Base-by-base conservation (phyloP, 2,797 vertebrate genomes). In the Lateolabrax maculatus region DNA sequence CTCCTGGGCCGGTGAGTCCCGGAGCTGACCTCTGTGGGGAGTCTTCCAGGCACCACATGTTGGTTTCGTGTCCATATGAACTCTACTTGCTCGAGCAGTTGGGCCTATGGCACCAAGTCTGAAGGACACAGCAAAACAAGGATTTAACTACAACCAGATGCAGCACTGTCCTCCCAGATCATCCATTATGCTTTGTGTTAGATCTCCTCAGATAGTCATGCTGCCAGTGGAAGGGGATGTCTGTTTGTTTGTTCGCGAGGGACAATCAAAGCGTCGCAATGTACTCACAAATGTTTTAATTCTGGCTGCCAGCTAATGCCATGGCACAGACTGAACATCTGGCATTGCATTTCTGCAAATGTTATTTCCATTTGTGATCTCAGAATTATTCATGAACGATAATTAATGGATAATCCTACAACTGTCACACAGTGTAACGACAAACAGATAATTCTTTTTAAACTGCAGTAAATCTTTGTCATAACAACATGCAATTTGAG, bases 101-200 rank as follows among this genome's bases (percentile, higher is more conserved):
- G 80, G 88, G 90, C 84, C 88, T 64, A 72, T 90, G 93, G 92
- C 91, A 93, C 87, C 79, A 34, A 88, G 81, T 87, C 89, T 90
- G 88, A 92, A 92, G 93, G 93, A 94, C 90, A 77, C 87, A 86
- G 88, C 85, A 88, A 91, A 93, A 93, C 93, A 92, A 91, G 91
- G 49, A 25, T 58, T 87, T 92, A 94, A 94, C 75, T 84, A 21
- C 66, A 90, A 81, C 89, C 93, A 94, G 91, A 94, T 94, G 93
- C 75, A 19, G 74, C 79, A 75, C 83, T 93, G 91, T 93, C 93
- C 93, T 92, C 86, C 70, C 81, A 78, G 84, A 91, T 91, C 86
- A 85, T 87, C 89, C 68, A 53, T 87, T 91, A 79, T 86, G 84
- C 87, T 90, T 80, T 78, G 75, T 83, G 90, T 90, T 90, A 90